phyloP scores from a whole-genome alignment of 2,888 invertebrate species.

The Lydus trimaculatus region DNA sequence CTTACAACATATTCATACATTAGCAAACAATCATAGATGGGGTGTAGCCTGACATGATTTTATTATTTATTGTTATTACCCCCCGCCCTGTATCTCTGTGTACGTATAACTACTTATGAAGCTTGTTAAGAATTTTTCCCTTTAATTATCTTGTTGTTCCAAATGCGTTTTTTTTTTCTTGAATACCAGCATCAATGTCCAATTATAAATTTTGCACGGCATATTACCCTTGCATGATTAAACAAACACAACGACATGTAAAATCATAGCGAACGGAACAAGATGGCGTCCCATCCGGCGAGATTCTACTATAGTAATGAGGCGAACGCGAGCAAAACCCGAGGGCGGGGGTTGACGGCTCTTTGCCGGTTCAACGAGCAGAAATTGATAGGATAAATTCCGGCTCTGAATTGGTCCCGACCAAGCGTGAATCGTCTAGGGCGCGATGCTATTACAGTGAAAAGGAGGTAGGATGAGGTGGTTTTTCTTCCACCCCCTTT shows the following conservation, averaged over 20 bases:
- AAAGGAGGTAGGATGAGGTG: neutral
- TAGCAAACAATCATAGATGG: constrained; percentile 1
- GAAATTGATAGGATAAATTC: constrained; percentile 72
- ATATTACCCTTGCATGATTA: constrained; percentile 55
- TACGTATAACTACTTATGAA: too few relatives aligned
- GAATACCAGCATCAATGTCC: constrained; percentile 45
- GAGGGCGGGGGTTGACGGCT: constrained; percentile 52
- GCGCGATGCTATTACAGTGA: constrained; percentile 22
- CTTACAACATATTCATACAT: neutral
- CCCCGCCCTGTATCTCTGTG: too few relatives aligned
- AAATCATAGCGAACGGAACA: constrained; percentile 57
- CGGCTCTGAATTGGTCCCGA: constrained; percentile 68
- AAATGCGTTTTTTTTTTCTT: neutral
- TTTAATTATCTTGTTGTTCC: neutral
- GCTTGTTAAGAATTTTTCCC: neutral
- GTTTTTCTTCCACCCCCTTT: neutral
- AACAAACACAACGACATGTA: constrained; percentile 59
- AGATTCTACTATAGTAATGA: constrained; percentile 43
- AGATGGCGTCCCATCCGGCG: constrained; percentile 57
- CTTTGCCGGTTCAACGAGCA: constrained; percentile 69
- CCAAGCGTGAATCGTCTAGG: constrained; percentile 63
- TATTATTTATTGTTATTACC: constrained; percentile 1
- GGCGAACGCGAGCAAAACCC: constrained; percentile 31
- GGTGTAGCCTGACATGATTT: neutral
- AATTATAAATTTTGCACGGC: constrained; percentile 55